Evolutionary conservation across 2,797 vertebrate species (phyloP).

Genomic region (Enteromius mattozi): DNA sequence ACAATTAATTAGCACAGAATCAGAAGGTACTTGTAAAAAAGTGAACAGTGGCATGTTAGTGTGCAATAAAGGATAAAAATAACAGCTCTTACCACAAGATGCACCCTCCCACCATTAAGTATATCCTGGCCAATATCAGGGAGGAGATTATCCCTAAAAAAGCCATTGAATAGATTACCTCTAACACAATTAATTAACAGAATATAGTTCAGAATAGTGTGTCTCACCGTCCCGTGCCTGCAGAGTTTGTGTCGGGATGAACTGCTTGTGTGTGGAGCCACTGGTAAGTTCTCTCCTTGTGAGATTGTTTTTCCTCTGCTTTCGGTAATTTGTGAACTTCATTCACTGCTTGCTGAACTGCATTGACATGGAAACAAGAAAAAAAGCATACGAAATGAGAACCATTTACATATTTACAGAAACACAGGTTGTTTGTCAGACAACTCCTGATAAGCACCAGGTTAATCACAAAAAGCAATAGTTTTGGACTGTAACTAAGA

Average conservation of each 20-base stretch:
- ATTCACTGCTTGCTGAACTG: slow-evolving; percentile 59
- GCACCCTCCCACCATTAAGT: slow-evolving; percentile 83
- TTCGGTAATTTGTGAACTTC: slow-evolving; percentile 37
- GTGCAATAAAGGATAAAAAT: slow-evolving; percentile 5
- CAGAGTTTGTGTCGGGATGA: slow-evolving; percentile 65
- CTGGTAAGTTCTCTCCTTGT: slow-evolving; percentile 66
- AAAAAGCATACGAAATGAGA: slow-evolving; percentile 45
- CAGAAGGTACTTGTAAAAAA: background rate
- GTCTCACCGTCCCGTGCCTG: slow-evolving; percentile 79
- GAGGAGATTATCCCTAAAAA: slow-evolving; percentile 79
- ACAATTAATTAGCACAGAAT: background rate
- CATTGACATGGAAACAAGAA: slow-evolving; percentile 63
- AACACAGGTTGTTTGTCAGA: background rate
- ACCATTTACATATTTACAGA: background rate
- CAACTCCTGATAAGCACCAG: background rate
- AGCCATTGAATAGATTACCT: slow-evolving; percentile 41
- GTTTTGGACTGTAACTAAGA: background rate
- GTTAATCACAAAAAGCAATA: background rate
- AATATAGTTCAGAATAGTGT: slow-evolving; percentile 9
- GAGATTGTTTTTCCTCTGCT: slow-evolving; percentile 27
- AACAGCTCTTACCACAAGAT: slow-evolving; percentile 82
- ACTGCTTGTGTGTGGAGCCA: slow-evolving; percentile 76
- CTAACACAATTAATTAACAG: slow-evolving; percentile 17
- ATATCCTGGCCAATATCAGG: slow-evolving; percentile 84
- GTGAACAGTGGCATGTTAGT: background rate